Conservation (phyloP, 2,888 invertebrate species). For the Lasioglossum marginatum region DNA sequence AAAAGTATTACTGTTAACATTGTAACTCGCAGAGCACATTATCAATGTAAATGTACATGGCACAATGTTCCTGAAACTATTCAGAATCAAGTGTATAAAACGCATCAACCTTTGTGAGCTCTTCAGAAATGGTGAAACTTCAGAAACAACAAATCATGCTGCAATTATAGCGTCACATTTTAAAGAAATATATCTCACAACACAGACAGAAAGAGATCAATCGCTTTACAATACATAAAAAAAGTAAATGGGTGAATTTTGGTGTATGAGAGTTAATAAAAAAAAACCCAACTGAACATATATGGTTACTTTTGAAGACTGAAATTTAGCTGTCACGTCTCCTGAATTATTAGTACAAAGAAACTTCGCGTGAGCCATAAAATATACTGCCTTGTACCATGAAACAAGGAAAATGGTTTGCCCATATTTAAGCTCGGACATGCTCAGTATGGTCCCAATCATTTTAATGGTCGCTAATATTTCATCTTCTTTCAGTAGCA, state of each 20-base stretch:
- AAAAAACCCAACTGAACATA: neutral
- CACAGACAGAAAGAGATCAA: neutral
- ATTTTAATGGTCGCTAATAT: neutral
- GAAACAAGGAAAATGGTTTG: neutral
- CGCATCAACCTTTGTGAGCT: neutral
- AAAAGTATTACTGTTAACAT: no score
- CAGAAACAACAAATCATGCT: neutral
- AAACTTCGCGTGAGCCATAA: neutral
- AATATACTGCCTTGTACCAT: neutral
- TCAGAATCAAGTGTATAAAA: neutral
- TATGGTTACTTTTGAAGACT: neutral
- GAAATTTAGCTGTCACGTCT: neutral
- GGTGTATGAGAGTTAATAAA: neutral
- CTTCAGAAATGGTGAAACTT: neutral
- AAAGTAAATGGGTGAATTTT: neutral
- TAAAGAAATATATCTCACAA: neutral
- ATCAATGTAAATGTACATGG: neutral
- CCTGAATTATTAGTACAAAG: neutral
- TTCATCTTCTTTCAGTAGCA: slow-evolving; percentile 13
- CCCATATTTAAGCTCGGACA: neutral
- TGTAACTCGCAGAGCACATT: neutral
- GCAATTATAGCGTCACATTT: neutral
- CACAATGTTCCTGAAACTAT: neutral
- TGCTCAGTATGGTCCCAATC: neutral
- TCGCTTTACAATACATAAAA: neutral